A percentile compares a stretch with the other conserved stretches of the same genome.
Conservation (phyloP, 2,888 invertebrate genomes). For the Cabera pusaria region DNA sequence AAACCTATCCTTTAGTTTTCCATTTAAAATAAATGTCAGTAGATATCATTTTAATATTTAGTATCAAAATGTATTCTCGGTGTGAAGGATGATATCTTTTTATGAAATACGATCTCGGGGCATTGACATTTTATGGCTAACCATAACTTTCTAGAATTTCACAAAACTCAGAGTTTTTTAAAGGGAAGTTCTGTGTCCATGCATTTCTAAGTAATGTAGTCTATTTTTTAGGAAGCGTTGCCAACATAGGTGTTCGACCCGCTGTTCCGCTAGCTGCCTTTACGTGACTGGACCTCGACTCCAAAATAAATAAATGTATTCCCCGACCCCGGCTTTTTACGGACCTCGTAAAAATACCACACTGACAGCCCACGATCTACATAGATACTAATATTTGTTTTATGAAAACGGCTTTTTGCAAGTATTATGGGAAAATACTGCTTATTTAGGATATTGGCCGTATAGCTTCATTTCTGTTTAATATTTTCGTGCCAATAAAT, state of each 20-base stretch:
- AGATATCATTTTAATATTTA: too few relatives aligned
- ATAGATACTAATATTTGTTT: slow-evolving; percentile 62
- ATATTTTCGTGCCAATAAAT: slow-evolving; percentile 17
- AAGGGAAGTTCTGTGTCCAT: neutral
- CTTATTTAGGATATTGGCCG: slow-evolving; percentile 28
- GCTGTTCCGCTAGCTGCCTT: slow-evolving; percentile 27
- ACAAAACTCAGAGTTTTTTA: too few relatives aligned
- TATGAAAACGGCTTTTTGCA: slow-evolving; percentile 46
- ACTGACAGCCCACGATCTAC: slow-evolving; percentile 52
- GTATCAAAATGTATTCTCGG: too few relatives aligned
- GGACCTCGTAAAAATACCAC: slow-evolving; percentile 53
- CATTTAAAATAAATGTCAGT: too few relatives aligned
- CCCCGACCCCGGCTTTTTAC: slow-evolving; percentile 41
- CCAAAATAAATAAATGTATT: slow-evolving; percentile 55
- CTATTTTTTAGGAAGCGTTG: slow-evolving; percentile 36
- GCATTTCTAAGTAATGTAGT: slow-evolving; percentile 8
- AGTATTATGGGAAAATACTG: slow-evolving; percentile 22
- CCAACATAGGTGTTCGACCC: slow-evolving; percentile 34
- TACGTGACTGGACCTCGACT: slow-evolving; percentile 51
- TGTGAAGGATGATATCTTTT: too few relatives aligned
- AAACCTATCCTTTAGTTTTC: too few relatives aligned
- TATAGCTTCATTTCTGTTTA: slow-evolving; percentile 22
- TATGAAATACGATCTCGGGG: too few relatives aligned
- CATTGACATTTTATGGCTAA: too few relatives aligned
- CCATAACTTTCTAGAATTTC: too few relatives aligned